These are phyloP conservation scores for Amblyteles armatorius DNA, from an alignment of 2,888 invertebrate genomes.

Conservation along the genomic window DNA sequence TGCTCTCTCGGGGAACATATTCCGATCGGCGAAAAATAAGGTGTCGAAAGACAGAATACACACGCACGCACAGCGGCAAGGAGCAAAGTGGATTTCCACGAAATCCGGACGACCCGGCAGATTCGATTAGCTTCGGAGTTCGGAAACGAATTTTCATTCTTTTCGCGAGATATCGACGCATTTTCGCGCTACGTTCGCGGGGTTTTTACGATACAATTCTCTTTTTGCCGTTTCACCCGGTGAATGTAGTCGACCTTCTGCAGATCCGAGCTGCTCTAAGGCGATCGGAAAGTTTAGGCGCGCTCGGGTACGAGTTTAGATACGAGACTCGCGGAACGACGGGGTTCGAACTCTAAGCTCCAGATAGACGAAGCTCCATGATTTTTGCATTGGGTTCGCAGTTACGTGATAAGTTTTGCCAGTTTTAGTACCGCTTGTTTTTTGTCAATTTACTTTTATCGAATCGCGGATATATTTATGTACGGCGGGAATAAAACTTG, in stretches of 20 bases:
- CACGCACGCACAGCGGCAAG: neutral
- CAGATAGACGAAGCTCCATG: neutral
- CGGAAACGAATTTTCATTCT: slow-evolving; percentile 18
- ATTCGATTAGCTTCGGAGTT: neutral
- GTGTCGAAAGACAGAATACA: neutral
- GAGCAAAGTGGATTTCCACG: neutral
- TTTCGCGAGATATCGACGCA: slow-evolving; percentile 14
- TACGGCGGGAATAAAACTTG: no score
- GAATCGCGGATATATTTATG: neutral
- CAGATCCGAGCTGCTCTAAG: slow-evolving; percentile 17
- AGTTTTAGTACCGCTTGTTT: neutral
- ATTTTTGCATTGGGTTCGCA: neutral
- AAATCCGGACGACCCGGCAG: neutral
- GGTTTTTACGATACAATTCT: slow-evolving; percentile 29
- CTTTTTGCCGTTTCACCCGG: slow-evolving; percentile 67
- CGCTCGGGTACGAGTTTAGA: neutral
- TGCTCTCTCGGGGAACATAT: slow-evolving; percentile 39
- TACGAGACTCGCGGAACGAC: slow-evolving; percentile 25
- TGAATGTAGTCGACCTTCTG: slow-evolving; percentile 83
- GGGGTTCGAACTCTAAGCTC: slow-evolving; percentile 15
- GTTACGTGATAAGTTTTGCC: no score
- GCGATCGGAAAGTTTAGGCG: slow-evolving; percentile 43
- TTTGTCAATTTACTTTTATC: neutral
- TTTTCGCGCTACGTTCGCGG: slow-evolving; percentile 39
- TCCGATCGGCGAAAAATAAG: slow-evolving; percentile 31